phyloP scores from a whole-genome alignment of 2,797 vertebrate species.

The Chaetodon trifasciatus region DNA sequence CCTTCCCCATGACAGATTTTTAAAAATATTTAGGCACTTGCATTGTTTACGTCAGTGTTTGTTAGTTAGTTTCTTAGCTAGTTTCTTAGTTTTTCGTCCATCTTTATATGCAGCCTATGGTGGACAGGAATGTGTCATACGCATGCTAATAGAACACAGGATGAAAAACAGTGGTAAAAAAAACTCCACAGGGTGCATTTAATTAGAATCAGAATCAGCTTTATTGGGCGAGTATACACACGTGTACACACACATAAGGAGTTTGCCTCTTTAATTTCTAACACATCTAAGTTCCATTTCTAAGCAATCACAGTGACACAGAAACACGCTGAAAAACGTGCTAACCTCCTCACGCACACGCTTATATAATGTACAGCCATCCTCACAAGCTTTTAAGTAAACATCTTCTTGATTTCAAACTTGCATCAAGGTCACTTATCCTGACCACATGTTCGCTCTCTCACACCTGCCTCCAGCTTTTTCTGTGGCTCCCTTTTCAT shows the following conservation, averaged over 20 bases:
- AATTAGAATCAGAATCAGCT: not conserved
- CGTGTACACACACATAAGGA: not conserved
- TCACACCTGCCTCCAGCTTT: slow-evolving; percentile 27
- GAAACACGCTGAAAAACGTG: not conserved
- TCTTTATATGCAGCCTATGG: no score
- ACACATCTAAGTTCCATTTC: not conserved
- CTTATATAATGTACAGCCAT: not conserved
- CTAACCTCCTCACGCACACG: not conserved
- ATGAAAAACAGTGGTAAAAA: not conserved
- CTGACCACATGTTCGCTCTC: slow-evolving; percentile 18
- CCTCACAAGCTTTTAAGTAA: not conserved
- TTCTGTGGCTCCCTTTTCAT: slow-evolving; percentile 44
- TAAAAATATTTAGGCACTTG: not conserved
- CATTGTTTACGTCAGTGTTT: not conserved
- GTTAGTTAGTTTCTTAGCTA: no score
- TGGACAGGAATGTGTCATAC: not conserved
- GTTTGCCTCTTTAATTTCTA: not conserved
- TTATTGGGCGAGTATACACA: not conserved
- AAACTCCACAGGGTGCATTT: not conserved
- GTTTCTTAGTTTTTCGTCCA: no score
- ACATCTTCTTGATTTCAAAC: not conserved
- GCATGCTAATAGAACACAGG: no score
- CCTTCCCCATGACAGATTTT: not conserved
- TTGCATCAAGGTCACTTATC: not conserved
- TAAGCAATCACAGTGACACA: not conserved